Evolutionary conservation across 2,797 vertebrate species (phyloP), one percentile per base, ranked within the genome.

Genomic region (Staurois parvus): DNA sequence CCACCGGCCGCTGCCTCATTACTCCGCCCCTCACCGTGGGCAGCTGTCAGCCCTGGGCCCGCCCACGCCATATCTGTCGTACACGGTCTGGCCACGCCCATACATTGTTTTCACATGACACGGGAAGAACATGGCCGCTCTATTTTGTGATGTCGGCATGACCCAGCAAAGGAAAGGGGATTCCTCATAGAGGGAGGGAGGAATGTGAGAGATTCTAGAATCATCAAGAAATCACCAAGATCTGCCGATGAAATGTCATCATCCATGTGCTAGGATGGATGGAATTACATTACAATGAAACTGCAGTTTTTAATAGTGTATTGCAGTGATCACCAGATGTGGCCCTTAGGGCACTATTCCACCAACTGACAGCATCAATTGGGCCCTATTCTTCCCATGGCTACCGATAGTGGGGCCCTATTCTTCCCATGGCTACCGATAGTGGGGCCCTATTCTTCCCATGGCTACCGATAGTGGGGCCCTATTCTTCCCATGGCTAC

Each of bases 161-260:
- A 79, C 5, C 12, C 10, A 62, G 85, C 85, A 84, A 84, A 84
- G 84, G 77, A 84, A 74, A 80, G 76, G 76, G 42, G 32, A 7
- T 29, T 24, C 67, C 37, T 17, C n/a, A 2, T 3, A 0, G 1
- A 19, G 40, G 75, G 1, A 19, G 40, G 75, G 81, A 37, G 80
- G 17, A 1, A 45, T 32, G 8, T 26, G 66, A 82, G 29, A n/a
- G 56, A 0, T 77, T 83, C 72, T 7, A 24, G 79, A 72, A 73
- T 1, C 13, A 37, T 42, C 13, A 1, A 12, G 52, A 62, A 62
- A 75, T 24, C 24, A 17, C 12, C 13, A 0, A 5, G 21, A 52
- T 45, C 48, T 52, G 17, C 3, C 19, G 48, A 52, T 17, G 48
- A 15, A 17, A 13, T 52, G 3, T 19, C 48, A 13, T 45, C 11